Conservation (phyloP, 2,113 vertebrate species). For the Myotis brandtii region DNA sequence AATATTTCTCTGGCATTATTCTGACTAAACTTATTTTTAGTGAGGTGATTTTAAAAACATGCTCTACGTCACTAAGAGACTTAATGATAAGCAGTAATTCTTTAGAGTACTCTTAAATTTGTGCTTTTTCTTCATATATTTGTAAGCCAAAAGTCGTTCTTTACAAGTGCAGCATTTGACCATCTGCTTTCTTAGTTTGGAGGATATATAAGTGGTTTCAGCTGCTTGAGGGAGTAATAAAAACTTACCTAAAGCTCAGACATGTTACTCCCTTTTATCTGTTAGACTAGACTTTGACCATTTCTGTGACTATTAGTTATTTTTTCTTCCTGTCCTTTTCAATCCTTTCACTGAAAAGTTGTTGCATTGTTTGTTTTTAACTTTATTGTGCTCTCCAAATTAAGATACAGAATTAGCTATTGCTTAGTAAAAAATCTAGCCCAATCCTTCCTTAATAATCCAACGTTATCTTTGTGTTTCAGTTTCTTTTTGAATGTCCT, state of each 20-base stretch:
- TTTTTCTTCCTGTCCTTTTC: conserved; percentile 70
- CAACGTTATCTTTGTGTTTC: conserved; percentile 76
- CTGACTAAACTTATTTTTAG: conserved; percentile 48
- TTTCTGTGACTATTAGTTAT: conserved; percentile 60
- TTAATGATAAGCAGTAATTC: conserved; percentile 4
- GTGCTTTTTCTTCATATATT: conserved; percentile 52
- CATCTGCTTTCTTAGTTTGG: conserved; percentile 61
- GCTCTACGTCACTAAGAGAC: conserved; percentile 6
- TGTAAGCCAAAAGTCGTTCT: neutral
- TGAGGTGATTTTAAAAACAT: conserved; percentile 62
- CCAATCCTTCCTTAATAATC: conserved; percentile 69
- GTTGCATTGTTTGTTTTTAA: conserved; percentile 77
- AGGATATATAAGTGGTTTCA: conserved; percentile 67
- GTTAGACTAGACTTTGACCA: conserved; percentile 5
- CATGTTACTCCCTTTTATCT: conserved; percentile 56
- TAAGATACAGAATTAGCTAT: conserved; percentile 59
- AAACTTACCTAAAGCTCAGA: conserved; percentile 33
- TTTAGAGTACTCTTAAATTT: conserved; percentile 35
- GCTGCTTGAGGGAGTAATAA: conserved; percentile 69
- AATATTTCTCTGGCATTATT: conserved; percentile 48
- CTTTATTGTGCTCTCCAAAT: conserved; percentile 66
- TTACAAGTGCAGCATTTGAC: conserved; percentile 42
- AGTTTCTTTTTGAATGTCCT: conserved; percentile 82
- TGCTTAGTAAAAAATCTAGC: conserved; percentile 67
- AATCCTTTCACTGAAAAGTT: conserved; percentile 69